Evolutionary conservation across 2,113 vertebrate species (phyloP).

Genomic region (Pygoscelis antarcticus): DNA sequence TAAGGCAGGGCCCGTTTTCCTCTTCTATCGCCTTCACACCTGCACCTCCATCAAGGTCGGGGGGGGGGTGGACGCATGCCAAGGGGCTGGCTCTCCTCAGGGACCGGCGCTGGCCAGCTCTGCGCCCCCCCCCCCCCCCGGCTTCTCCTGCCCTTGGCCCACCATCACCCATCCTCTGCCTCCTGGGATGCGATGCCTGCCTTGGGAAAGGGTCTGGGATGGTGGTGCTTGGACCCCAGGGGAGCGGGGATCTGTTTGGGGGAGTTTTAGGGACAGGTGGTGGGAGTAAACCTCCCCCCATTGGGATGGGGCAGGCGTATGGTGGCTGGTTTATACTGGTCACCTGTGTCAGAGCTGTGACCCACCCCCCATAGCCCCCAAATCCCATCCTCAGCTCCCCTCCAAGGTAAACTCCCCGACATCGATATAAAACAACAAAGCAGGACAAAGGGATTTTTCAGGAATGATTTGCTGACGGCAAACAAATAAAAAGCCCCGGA

Average conservation of each 20-base stretch:
- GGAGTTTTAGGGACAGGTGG: not conserved
- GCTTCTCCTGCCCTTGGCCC: not conserved
- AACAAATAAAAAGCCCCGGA: not conserved
- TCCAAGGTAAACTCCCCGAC: not conserved
- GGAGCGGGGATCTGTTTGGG: not conserved
- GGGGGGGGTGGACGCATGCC: not conserved
- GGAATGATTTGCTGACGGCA: not conserved
- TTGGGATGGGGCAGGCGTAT: not conserved
- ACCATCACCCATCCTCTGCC: not conserved
- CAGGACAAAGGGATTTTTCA: not conserved
- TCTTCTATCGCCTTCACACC: conserved; percentile 31
- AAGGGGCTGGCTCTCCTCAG: not conserved
- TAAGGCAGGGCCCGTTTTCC: not conserved
- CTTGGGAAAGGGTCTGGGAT: not conserved
- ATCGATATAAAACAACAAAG: not conserved
- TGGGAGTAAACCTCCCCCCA: not conserved
- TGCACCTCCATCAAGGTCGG: not conserved
- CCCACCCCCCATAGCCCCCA: not conserved
- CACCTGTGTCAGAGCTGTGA: not conserved
- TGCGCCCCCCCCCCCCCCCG: accelerated
- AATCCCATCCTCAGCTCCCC: not conserved
- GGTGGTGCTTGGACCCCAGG: not conserved
- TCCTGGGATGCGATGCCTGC: not conserved
- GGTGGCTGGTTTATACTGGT: not conserved
- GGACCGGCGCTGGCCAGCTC: accelerated